phyloP scores from a whole-genome alignment of 2,888 invertebrate genomes.

The Synergus itoensis region DNA sequence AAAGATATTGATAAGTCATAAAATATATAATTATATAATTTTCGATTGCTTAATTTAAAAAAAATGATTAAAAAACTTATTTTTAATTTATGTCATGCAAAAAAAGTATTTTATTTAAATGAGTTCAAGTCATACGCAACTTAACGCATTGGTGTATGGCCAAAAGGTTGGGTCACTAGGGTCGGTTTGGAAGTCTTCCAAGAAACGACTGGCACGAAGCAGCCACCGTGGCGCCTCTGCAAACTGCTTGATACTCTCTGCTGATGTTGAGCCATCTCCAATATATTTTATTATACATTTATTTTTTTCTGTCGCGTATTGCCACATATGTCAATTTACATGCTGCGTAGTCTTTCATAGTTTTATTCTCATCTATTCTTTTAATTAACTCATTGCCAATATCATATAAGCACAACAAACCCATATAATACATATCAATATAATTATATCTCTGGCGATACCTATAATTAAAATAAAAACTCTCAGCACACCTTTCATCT shows the following conservation, averaged over 20 bases:
- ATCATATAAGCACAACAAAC: background rate
- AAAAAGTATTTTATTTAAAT: conserved; percentile 39
- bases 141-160: conserved; percentile 61
- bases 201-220: conserved; percentile 56
- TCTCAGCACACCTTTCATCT: too few relatives aligned
- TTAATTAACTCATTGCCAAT: background rate
- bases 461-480: too few relatives aligned
- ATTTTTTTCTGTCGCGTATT: conserved; percentile 3
- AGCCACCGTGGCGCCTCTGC: conserved; percentile 64
- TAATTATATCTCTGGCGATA: too few relatives aligned
- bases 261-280: background rate
- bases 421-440: too few relatives aligned
- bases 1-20: too few relatives aligned
- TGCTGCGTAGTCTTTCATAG: background rate
- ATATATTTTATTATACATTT: conserved; percentile 16
- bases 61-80: background rate
- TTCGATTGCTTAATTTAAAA: too few relatives aligned
- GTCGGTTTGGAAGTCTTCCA: conserved; percentile 67
- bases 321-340: background rate
- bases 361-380: background rate
- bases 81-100: conserved; percentile 10
- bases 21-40: too few relatives aligned
- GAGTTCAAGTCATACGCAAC: conserved; percentile 48
- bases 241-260: conserved; percentile 54
- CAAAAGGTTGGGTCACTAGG: conserved; percentile 59